Base-by-base conservation (phyloP, 2,888 invertebrate species). In the Empis livida region DNA sequence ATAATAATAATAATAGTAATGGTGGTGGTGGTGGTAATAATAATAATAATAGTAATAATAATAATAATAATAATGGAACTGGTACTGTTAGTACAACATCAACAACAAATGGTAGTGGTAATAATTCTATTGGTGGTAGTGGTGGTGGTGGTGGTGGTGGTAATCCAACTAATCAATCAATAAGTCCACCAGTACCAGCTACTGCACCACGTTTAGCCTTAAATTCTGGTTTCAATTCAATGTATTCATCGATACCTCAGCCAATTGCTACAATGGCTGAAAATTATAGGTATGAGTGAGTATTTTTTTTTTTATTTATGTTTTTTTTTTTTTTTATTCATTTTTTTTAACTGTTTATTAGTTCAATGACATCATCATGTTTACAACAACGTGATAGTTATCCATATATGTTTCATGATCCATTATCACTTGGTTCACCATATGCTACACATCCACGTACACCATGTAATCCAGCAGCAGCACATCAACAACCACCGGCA, bases 181-280 rank as follows among this genome's bases (percentile, higher is more conserved):
- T 61, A 13, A 74, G 75, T 59, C 74, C 75, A 45, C 62, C 68
- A 45, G 63, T 71, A 54, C 79, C 67, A 60, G 74, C 74, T n/a
- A 75, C 75, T 47, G 74, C 76, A 42, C 78, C 77, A 49, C 74
- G 77, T 57, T 68, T 77, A 59, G 81, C 87, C 54, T 75, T 90
- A 57, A 90, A 91, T 68, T 82, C 88, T 49, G 89, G 90, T 55
- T 90, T 91, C 74, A 91, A 91, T 71, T 82, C 89, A 59, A 94
- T 94, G 93, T 94, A 94, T 71, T 87, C 92, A 46, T 86, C 92
- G 54, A 88, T 94, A 69, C 91, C 92, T 49, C 94, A 94, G 67
- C 92, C 92, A 31, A 92, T 93, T 55, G 88, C 87, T 43, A 89
- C 91, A 49, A 92, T 93, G 90, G 80, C 89, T 20, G 87, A 88